Evolutionary conservation across 2,888 invertebrate species (phyloP).

Genomic region (Neoascia interrupta): DNA sequence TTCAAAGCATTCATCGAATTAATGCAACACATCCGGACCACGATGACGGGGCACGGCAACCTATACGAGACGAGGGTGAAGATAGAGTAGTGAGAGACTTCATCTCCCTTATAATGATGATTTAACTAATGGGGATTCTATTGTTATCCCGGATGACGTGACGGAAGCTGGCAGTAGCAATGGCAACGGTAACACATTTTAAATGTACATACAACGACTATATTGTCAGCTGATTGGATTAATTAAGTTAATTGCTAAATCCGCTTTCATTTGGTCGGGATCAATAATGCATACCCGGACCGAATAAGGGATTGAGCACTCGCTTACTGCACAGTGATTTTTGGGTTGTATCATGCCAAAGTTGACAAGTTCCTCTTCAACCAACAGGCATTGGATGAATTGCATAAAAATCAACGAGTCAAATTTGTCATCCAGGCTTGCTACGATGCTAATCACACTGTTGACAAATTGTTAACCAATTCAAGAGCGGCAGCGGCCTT

Average conservation of each 20-base stretch:
- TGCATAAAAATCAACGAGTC: neutral
- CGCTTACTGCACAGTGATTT: conserved; percentile 10
- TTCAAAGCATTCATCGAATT: conserved; percentile 38
- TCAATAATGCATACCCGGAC: conserved; percentile 53
- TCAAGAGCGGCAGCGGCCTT: conserved; percentile 9
- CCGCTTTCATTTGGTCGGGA: conserved; percentile 51
- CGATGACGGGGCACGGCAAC: too few relatives aligned
- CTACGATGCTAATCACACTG: conserved; percentile 1
- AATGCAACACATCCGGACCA: conserved; percentile 41
- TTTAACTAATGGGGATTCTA: conserved; percentile 39
- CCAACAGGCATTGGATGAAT: neutral
- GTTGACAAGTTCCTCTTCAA: neutral
- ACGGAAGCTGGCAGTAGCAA: neutral
- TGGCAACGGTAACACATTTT: conserved; percentile 30
- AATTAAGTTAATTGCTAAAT: conserved; percentile 68
- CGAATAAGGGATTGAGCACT: conserved; percentile 18
- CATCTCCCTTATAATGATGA: conserved; percentile 14
- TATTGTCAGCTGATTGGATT: conserved; percentile 60
- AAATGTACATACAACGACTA: conserved; percentile 5
- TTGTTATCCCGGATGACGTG: conserved; percentile 30
- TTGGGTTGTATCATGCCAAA: neutral
- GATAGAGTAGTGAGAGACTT: neutral
- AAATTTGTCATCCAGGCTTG: neutral
- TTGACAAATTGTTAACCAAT: conserved; percentile 25
- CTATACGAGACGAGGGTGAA: neutral